A percentile compares a stretch with the other conserved stretches of the same genome.
Conservation (phyloP, 2,113 vertebrate species). For the Scortum barcoo region DNA sequence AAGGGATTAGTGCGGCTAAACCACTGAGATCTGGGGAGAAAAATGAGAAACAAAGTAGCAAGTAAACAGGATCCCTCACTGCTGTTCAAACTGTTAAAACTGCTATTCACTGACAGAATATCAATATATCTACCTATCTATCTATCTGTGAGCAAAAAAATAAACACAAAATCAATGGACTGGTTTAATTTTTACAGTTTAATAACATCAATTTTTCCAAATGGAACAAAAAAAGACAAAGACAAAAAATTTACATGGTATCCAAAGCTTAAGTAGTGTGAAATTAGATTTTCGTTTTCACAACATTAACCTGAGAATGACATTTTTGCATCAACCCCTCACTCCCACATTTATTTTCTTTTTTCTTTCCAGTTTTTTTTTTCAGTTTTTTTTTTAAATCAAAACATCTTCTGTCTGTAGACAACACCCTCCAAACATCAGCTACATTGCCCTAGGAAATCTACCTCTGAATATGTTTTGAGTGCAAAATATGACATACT, state of each 20-base stretch:
- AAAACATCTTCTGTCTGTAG: neutral
- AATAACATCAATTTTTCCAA: conserved; percentile 52
- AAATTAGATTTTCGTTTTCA: conserved; percentile 14
- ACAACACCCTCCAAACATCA: conserved; percentile 13
- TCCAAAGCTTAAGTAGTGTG: conserved; percentile 7
- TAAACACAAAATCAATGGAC: conserved; percentile 6
- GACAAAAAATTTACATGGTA: conserved; percentile 5
- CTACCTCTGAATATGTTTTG: conserved; percentile 21
- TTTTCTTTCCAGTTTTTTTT: neutral
- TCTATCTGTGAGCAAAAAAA: conserved; percentile 4
- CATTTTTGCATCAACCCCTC: conserved; percentile 1
- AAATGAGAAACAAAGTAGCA: conserved; percentile 53
- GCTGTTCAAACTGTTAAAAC: no score
- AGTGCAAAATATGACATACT: conserved; percentile 55
- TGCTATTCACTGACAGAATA: conserved; percentile 9
- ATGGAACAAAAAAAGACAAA: conserved; percentile 40
- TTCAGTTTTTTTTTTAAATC: neutral
- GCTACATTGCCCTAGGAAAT: conserved; percentile 27
- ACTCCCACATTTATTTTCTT: neutral
- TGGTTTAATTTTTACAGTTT: conserved; percentile 43
- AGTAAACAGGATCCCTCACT: conserved; percentile 49
- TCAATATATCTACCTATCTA: conserved; percentile 28
- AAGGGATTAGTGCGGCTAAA: conserved; percentile 81
- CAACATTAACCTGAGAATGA: conserved; percentile 68
- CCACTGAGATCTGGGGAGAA: conserved; percentile 44